phyloP scores from a whole-genome alignment of 2,113 vertebrate species.

The Bungarus multicinctus region DNA sequence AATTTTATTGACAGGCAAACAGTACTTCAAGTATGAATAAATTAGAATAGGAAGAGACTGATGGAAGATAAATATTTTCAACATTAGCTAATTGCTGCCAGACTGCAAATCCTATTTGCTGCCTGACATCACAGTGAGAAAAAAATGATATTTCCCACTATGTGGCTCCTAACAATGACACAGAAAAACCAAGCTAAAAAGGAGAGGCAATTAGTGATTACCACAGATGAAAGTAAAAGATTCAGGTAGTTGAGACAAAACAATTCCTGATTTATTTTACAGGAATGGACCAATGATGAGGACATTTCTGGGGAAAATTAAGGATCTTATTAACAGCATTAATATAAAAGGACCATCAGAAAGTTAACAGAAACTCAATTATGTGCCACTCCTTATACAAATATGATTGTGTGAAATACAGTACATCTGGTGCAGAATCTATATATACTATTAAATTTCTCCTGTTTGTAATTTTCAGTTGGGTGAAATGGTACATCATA shows the following conservation, averaged over 20 bases:
- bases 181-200: neutral
- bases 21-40: neutral
- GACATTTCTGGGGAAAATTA: neutral
- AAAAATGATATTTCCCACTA: neutral
- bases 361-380: neutral
- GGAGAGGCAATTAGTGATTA: neutral
- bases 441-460: neutral
- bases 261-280: neutral
- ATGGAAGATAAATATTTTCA: neutral
- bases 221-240: neutral
- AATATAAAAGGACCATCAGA: neutral
- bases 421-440: neutral
- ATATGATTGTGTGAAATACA: neutral
- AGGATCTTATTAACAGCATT: neutral
- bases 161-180: neutral
- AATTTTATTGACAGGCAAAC: neutral
- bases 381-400: neutral
- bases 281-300: neutral
- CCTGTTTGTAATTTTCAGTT: neutral
- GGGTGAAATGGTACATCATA: neutral
- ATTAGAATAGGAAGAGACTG: neutral
- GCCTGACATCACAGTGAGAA: neutral
- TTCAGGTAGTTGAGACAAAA: neutral
- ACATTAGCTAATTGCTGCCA: neutral
- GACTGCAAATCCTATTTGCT: neutral